Evolutionary conservation across 2,113 vertebrate genomes (phyloP).

Genomic region (Sula dactylatra): DNA sequence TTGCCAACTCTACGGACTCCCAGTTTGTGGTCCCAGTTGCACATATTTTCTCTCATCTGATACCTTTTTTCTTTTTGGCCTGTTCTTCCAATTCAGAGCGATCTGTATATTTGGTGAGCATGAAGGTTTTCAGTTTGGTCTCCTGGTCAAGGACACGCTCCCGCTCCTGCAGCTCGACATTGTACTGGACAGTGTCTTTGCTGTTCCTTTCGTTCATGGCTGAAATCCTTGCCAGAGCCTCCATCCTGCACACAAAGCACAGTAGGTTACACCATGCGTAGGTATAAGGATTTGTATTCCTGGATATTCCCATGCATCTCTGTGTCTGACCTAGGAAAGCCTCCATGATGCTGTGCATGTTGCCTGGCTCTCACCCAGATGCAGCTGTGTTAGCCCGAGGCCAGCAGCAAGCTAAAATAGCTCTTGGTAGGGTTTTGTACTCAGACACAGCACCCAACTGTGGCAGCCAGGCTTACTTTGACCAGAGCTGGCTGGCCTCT

Average conservation of each 20-base stretch:
- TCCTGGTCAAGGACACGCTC: conserved; percentile 27
- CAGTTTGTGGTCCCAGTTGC: no score
- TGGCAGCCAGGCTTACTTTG: background rate
- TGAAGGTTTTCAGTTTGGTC: conserved; percentile 68
- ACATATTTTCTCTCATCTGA: background rate
- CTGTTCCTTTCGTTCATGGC: conserved; percentile 52
- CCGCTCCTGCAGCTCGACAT: conserved; percentile 53
- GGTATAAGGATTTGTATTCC: background rate
- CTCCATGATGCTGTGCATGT: fast-evolving
- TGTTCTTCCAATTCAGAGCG: conserved; percentile 34
- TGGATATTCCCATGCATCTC: background rate
- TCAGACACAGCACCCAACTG: fast-evolving
- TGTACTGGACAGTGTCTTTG: conserved; percentile 60
- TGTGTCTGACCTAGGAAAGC: background rate
- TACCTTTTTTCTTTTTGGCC: conserved; percentile 63
- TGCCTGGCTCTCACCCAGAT: background rate
- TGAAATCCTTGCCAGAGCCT: conserved; percentile 40
- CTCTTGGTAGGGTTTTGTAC: background rate
- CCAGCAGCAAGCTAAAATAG: background rate
- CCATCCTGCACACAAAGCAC: conserved; percentile 37
- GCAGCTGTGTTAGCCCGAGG: background rate
- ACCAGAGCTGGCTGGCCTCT: background rate
- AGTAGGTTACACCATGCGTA: fast-evolving
- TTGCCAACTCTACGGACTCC: fast-evolving
- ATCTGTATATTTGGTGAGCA: conserved; percentile 42